Evolutionary conservation across 2,888 invertebrate genomes (phyloP), one percentile per base, ranked within the genome.

Genomic region (Crocallis elinguaria): DNA sequence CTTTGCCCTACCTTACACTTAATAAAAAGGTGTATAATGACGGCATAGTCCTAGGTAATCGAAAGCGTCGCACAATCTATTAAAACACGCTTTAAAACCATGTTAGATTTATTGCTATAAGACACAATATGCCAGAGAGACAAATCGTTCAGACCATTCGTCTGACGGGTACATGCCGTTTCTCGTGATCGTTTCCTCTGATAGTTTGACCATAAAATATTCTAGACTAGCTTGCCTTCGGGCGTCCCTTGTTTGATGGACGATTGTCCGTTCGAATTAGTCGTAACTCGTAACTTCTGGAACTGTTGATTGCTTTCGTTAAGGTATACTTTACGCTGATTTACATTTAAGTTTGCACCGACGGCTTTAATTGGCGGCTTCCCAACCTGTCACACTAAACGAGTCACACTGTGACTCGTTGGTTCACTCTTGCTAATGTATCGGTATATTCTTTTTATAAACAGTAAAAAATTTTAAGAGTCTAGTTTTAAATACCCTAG

Each of bases 141-240:
- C 79, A 81, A 82, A 84, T 80, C 67, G 75, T 70, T 61, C 64
- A 53, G 69, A 57, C 69, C 63, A 75, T 77, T 76, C 64, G 57
- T 54, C 68, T 67, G 76, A 73, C 69, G 52, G 63, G 63, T 41
- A 76, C 79, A 79, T 73, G 75, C 74, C 72, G 76, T 81, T 80
- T 80, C 77, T 76, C 69, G 50, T 69, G 79, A 84, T 82, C 66
- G 65, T 72, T 75, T 66, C 68, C 66, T 67, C 64, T 73, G 82
- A 83, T 82, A 78, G 67, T 70, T 13, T 68, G 60, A 57, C 67
- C 63, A 66, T 73, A 73, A 73, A 71, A 70, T 75, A 76, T 71
- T 71, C 67, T 62, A 62, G 60, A 60, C 66, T 64, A 63, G 69
- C 62, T 60, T 69, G 62, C 71, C 77, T 68, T 49, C 64, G 55